Evolutionary conservation across 2,888 invertebrate species (phyloP).

Genomic region (Mellilla xanthometata): DNA sequence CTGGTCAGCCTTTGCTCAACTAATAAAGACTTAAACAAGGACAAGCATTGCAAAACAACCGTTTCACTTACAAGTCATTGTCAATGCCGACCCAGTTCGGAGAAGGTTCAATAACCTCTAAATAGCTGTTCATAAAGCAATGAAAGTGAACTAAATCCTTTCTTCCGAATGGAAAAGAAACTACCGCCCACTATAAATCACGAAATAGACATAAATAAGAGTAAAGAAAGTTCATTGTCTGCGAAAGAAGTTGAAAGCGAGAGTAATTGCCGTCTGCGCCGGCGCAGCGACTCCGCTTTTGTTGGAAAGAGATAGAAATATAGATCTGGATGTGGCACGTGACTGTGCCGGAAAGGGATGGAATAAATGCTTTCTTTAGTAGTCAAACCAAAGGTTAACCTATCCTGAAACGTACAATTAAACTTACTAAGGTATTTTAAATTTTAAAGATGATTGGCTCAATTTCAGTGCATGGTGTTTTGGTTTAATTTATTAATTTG

Average conservation of each 20-base stretch:
- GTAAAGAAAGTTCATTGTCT: conserved; percentile 58
- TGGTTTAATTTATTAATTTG: too few relatives aligned
- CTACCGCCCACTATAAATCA: conserved; percentile 33
- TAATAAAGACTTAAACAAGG: conserved; percentile 17
- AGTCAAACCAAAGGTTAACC: too few relatives aligned
- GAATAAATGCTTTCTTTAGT: too few relatives aligned
- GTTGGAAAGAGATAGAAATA: too few relatives aligned
- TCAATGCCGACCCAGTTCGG: conserved; percentile 23
- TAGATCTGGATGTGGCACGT: too few relatives aligned
- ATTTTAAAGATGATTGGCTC: too few relatives aligned
- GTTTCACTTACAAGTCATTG: conserved; percentile 26
- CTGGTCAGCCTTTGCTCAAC: conserved; percentile 19
- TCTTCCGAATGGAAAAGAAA: conserved; percentile 27
- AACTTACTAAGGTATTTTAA: too few relatives aligned
- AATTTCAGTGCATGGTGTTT: too few relatives aligned
- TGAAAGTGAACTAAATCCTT: conserved; percentile 27
- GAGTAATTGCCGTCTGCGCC: conserved; percentile 52
- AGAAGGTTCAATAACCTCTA: conserved; percentile 18
- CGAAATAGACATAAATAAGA: conserved; percentile 41
- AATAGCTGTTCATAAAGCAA: conserved; percentile 22
- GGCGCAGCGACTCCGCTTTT: conserved; percentile 23
- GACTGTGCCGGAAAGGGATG: too few relatives aligned
- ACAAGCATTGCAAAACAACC: conserved; percentile 20
- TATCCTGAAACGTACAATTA: too few relatives aligned
- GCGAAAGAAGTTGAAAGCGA: conserved; percentile 69